These are phyloP conservation scores for Drosophila imparisetae DNA, from an alignment of 2,888 invertebrate genomes.

Conservation along the genomic window DNA sequence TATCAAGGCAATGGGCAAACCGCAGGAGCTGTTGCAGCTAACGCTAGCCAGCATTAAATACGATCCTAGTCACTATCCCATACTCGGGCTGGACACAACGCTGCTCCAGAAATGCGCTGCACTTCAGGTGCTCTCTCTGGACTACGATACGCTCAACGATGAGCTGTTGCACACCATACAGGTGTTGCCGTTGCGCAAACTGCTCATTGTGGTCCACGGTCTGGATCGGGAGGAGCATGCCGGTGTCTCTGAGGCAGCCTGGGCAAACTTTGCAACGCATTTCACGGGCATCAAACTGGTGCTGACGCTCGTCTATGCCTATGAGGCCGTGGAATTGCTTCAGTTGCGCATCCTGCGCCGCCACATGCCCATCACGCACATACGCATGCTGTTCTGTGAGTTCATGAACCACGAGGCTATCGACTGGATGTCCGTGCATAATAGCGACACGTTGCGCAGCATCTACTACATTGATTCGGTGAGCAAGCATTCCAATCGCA, in stretches of 20 bases:
- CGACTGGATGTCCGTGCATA: constrained; percentile 83
- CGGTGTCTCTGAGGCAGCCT: constrained; percentile 88
- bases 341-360: constrained; percentile 88
- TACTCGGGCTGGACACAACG: constrained; percentile 85
- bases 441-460: constrained; percentile 82
- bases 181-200: constrained; percentile 85
- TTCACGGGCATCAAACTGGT: constrained; percentile 82
- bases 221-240: constrained; percentile 87
- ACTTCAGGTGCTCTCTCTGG: constrained; percentile 86
- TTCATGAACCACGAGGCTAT: constrained; percentile 84
- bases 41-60: constrained; percentile 90
- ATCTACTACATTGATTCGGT: constrained; percentile 84
- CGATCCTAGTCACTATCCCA: constrained; percentile 89
- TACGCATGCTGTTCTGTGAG: constrained; percentile 91
- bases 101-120: constrained; percentile 87
- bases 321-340: constrained; percentile 88
- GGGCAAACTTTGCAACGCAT: constrained; percentile 86
- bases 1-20: constrained; percentile 83
- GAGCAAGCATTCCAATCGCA: constrained; percentile 78
- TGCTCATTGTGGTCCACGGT: constrained; percentile 90
- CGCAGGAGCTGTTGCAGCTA: constrained; percentile 87
- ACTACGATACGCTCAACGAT: constrained; percentile 84
- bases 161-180: constrained; percentile 82
- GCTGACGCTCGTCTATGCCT: constrained; percentile 87
- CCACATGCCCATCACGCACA: constrained; percentile 90